phyloP scores from a whole-genome alignment of 2,888 invertebrate genomes.

The Cactoblastis cactorum region DNA sequence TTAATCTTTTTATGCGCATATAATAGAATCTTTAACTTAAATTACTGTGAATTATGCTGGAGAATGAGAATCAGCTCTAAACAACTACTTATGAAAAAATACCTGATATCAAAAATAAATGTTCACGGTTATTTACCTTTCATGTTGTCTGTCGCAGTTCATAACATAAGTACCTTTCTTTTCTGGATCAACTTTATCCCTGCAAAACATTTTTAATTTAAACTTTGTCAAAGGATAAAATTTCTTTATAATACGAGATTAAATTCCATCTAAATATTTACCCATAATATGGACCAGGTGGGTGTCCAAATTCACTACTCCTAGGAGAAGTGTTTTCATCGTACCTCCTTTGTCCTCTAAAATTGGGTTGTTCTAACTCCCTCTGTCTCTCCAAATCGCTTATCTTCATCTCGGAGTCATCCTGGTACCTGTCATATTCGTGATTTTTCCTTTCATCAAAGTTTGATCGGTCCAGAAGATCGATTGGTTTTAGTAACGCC shows the following conservation, averaged over 20 bases:
- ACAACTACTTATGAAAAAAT: too few relatives aligned
- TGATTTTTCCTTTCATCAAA: conserved; percentile 39
- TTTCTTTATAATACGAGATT: background rate
- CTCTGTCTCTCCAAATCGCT: conserved; percentile 37
- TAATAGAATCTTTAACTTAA: too few relatives aligned
- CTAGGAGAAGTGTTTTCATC: conserved; percentile 46
- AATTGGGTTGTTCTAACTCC: conserved; percentile 37
- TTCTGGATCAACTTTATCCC: conserved; percentile 52
- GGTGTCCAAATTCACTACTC: conserved; percentile 44
- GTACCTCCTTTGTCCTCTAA: conserved; percentile 42
- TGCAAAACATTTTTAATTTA: too few relatives aligned
- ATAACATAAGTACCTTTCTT: conserved; percentile 44
- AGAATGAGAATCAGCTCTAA: too few relatives aligned
- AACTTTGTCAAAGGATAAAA: background rate
- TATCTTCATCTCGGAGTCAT: conserved; percentile 45
- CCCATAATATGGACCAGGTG: conserved; percentile 21
- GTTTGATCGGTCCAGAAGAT: conserved; percentile 46
- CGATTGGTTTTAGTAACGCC: conserved; percentile 42
- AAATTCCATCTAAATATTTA: background rate
- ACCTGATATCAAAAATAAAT: background rate
- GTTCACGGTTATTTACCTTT: conserved; percentile 41
- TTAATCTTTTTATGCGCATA: too few relatives aligned
- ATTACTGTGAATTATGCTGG: too few relatives aligned
- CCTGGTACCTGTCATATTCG: conserved; percentile 51
- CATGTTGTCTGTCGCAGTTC: conserved; percentile 63